Evolutionary conservation across 1,140 invertebrate species (phyloP), one percentile per base, ranked within the genome.

Genomic region (Hycleus phaleratus): DNA sequence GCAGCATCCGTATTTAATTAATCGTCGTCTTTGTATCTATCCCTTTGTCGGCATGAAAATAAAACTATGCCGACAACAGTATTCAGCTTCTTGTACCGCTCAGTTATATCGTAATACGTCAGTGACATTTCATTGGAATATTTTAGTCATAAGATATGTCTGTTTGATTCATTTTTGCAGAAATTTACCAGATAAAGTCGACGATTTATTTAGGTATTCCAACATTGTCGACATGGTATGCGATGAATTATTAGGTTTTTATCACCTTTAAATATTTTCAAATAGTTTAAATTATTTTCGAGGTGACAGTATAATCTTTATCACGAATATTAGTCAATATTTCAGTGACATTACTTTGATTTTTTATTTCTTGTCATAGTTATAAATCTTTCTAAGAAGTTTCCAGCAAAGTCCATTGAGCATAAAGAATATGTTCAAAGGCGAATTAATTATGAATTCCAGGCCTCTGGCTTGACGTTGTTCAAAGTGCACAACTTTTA

Each of bases 11-110:
- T 54, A 54, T 62, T 67, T 68, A 68, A 69, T 69, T 69, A 69
- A 58, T 63, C 40, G 56, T 53, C 53, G 56, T 68, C 64, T 56
- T 64, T 63, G 50, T 49, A 32, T 18, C 18, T 18, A 44, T 43
- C 42, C 49, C 68, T 69, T 69, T 71, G 66, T 68, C 68, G 68
- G 69, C 64, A 47, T 44, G 53, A 59, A 59, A 56, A 59, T 71
- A 69, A 69, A 71, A 71, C 69, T 70, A 70, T 71, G 69, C 67
- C 69, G 70, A 51, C 61, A 32, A 61, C 67, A 67, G 66, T 70
- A 71, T 70, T 68, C 68, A 63, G 56, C 57, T 43, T 46, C 62
- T 65, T 32, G 57, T 63, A 56, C 62, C 52, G 59, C 65, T 49
- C 56, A 49, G 53, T 60, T 68, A 69, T 70, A 68, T 61, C 64